Evolutionary conservation across 2,797 vertebrate species (phyloP), one percentile per base, ranked within the genome.

Genomic region (Oreonectes daqikongensis): DNA sequence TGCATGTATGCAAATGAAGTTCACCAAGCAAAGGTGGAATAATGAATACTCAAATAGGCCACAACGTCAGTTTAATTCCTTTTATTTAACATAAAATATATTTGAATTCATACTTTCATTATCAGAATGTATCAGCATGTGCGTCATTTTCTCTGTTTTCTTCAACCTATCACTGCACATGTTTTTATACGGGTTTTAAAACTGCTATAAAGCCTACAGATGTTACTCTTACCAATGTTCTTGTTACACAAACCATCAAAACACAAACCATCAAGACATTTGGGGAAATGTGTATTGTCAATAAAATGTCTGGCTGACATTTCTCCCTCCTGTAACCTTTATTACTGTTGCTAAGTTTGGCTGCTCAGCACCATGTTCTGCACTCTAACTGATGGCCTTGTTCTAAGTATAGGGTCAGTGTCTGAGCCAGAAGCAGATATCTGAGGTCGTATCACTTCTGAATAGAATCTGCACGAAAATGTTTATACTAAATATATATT

Each of bases 281-380:
- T n/a, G n/a, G n/a, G n/a, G n/a, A n/a, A n/a, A 50, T 71, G 15
- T 72, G 28, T 72, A 12, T 15, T 63, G 55, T 35, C 50, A 55
- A 28, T 30, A 74, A 63, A 53, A 67, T 35, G 38, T 22, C n/a
- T 48, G 24, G 12, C 20, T 64, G 69, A 14, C 26, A 46, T 79
- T 72, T 71, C 61, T 17, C 44, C 24, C 22, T 46, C 53, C 72
- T 72, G 64, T 79, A 74, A 46, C 81, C 81, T 80, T 79, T 78
- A 61, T 77, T 69, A 44, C 78, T 65, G 64, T 53, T 81, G 52
- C 81, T 80, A 83, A 75, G 52, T 80, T 77, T 80, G 81, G 61
- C 42, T 42, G 28, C 22, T 66, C 69, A 35, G 69, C 65, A 28
- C 24, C 71, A 63, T 65, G 40, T 77, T 38, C 59, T 63, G 50